phyloP scores from a whole-genome alignment of 2,113 vertebrate species.

The Platycercus adscitus region DNA sequence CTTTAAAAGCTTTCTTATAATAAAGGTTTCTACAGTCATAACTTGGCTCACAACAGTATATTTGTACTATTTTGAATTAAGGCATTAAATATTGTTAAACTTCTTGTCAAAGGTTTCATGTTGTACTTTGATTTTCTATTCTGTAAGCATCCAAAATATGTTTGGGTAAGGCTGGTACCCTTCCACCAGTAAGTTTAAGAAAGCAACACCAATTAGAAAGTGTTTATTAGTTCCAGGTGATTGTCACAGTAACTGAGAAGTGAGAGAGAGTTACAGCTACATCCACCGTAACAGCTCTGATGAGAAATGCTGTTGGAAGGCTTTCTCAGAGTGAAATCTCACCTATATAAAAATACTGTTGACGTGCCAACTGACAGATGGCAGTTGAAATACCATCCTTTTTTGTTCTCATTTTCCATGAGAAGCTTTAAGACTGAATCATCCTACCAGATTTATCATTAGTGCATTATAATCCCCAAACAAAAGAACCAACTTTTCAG shows the following conservation, averaged over 20 bases:
- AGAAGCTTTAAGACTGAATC: conserved; percentile 32
- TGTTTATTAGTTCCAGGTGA: background rate
- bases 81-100: conserved; percentile 45
- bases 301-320: conserved; percentile 37
- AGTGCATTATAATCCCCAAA: conserved; percentile 13
- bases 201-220: background rate
- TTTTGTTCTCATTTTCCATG: conserved; percentile 50
- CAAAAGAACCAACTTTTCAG: conserved; percentile 28
- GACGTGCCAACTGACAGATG: conserved; percentile 44
- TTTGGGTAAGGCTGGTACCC: background rate
- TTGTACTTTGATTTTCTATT: background rate
- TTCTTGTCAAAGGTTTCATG: background rate
- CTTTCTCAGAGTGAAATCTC: conserved; percentile 35
- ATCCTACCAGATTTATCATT: conserved; percentile 31
- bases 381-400: conserved; percentile 39
- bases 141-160: background rate
- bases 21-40: background rate
- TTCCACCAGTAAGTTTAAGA: background rate
- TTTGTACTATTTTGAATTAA: background rate
- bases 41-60: background rate
- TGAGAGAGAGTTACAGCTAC: background rate
- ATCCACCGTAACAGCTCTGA: background rate
- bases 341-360: conserved; percentile 45
- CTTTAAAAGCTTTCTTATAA: background rate
- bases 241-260: background rate